Conservation (phyloP, 2,113 vertebrate genomes). For the Daphoenositta chrysoptera region DNA sequence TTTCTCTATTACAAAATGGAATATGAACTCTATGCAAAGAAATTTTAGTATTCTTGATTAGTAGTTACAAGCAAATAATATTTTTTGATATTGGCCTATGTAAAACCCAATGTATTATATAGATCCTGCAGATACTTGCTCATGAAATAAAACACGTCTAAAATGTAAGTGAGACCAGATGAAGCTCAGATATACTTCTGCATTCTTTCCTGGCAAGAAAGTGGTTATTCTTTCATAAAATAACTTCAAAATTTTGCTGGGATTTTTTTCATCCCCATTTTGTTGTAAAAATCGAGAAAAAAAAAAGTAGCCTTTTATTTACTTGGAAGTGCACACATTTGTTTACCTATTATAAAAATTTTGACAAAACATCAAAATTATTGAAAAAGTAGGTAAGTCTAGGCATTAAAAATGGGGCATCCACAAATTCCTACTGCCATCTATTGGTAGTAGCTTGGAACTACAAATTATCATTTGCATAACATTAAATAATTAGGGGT, state of each 20-base stretch:
- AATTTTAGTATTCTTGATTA: background rate
- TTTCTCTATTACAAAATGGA: background rate
- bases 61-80: background rate
- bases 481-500: background rate
- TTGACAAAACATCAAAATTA: background rate
- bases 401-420: background rate
- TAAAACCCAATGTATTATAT: background rate
- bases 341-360: background rate
- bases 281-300: background rate
- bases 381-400: background rate
- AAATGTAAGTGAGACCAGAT: background rate
- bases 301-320: background rate
- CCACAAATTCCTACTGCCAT: conserved; percentile 34
- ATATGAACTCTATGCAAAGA: background rate
- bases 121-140: background rate
- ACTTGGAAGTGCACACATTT: background rate
- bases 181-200: background rate
- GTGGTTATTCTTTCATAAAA: background rate
- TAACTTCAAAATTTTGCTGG: background rate
- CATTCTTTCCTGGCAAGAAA: background rate
- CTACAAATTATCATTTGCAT: background rate
- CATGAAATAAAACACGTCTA: background rate
- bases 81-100: background rate
- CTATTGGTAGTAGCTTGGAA: background rate
- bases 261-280: background rate